These are phyloP conservation scores for Zygaena filipendulae DNA, from an alignment of 2,888 invertebrate species.

Conservation along the genomic window DNA sequence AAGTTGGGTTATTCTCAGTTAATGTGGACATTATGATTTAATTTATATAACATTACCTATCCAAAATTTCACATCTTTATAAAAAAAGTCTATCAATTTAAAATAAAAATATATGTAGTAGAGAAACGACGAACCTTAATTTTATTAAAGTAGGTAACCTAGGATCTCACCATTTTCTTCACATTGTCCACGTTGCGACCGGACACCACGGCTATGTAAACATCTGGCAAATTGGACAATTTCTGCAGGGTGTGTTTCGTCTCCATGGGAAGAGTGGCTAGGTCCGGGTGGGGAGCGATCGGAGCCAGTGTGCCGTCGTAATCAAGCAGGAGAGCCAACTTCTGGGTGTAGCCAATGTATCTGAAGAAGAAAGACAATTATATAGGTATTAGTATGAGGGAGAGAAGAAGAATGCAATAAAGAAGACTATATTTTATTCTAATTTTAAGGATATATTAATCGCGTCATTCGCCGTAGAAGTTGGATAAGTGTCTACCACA, in stretches of 20 bases:
- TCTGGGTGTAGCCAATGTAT: slow-evolving; percentile 87
- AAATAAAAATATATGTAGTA: no score
- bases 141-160: no score
- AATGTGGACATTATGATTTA: no score
- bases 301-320: slow-evolving; percentile 92
- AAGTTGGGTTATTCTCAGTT: no score
- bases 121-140: no score
- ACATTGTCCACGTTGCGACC: slow-evolving; percentile 90
- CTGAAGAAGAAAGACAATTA: slow-evolving; percentile 40
- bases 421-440: not conserved
- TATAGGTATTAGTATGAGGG: not conserved
- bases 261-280: slow-evolving; percentile 86
- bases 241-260: slow-evolving; percentile 86
- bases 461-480: not conserved
- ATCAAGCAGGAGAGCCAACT: slow-evolving; percentile 84
- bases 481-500: no score
- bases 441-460: not conserved
- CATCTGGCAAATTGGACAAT: slow-evolving; percentile 85
- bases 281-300: slow-evolving; percentile 89
- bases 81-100: no score
- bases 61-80: no score
- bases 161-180: slow-evolving; percentile 85
- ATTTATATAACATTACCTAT: no score
- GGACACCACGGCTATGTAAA: slow-evolving; percentile 88
- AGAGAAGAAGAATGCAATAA: not conserved